phyloP scores from a whole-genome alignment of 2,888 invertebrate genomes.

The Augiades crinisus region DNA sequence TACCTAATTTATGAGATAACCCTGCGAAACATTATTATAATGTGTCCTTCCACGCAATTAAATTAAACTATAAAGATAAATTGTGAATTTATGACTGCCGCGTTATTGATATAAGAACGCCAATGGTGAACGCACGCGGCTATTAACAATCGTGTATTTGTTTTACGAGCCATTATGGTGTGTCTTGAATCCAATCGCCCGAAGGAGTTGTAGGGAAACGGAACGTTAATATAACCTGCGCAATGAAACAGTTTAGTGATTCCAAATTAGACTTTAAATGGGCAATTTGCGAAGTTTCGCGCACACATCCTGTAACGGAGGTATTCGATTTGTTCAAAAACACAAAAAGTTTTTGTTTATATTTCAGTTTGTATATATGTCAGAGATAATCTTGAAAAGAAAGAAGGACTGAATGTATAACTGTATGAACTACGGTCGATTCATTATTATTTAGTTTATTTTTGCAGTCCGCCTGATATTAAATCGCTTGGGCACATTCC shows the following conservation, averaged over 20 bases:
- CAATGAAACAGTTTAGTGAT: not conserved
- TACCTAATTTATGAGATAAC: too few relatives aligned
- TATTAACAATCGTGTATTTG: slow-evolving; percentile 7
- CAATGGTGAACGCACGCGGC: slow-evolving; percentile 1
- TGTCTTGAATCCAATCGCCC: not conserved
- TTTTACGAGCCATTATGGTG: slow-evolving; percentile 17
- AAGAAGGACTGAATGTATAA: too few relatives aligned
- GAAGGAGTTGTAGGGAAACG: slow-evolving; percentile 9
- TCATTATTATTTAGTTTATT: too few relatives aligned
- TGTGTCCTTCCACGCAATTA: not conserved
- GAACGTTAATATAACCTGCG: not conserved
- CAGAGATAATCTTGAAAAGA: too few relatives aligned
- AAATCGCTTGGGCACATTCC: too few relatives aligned
- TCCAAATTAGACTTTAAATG: not conserved
- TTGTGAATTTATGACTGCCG: slow-evolving; percentile 18
- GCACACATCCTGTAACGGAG: too few relatives aligned
- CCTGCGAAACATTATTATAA: too few relatives aligned
- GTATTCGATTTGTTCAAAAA: too few relatives aligned
- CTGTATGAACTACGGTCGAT: too few relatives aligned
- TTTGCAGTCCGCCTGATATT: too few relatives aligned
- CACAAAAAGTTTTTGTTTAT: too few relatives aligned
- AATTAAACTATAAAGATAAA: slow-evolving; percentile 7
- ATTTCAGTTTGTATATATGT: too few relatives aligned
- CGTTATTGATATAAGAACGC: slow-evolving; percentile 10
- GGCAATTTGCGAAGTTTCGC: not conserved